phyloP scores from a whole-genome alignment of 2,113 vertebrate species.

The Siniperca knerii region DNA sequence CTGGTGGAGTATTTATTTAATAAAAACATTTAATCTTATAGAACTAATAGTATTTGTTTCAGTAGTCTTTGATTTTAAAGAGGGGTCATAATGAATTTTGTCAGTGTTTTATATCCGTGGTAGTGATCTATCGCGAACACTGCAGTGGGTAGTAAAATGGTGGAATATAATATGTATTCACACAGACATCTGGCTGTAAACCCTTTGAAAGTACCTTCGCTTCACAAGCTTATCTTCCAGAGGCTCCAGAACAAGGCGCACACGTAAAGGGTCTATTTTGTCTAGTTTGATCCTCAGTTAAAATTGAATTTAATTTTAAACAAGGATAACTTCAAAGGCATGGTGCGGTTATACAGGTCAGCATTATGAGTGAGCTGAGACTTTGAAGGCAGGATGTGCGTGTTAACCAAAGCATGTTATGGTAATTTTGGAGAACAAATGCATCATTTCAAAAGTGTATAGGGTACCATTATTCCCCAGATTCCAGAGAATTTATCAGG shows the following conservation, averaged over 20 bases:
- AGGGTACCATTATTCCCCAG: conserved; percentile 38
- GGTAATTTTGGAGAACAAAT: conserved; percentile 57
- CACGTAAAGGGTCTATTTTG: conserved; percentile 39
- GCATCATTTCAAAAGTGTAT: conserved; percentile 42
- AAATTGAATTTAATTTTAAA: conserved; percentile 60
- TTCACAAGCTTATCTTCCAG: conserved; percentile 35
- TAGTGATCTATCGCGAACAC: background rate
- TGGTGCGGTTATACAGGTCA: conserved; percentile 44
- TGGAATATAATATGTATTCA: conserved; percentile 38
- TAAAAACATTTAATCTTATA: background rate
- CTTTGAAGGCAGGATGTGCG: conserved; percentile 26
- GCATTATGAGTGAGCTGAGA: conserved; percentile 36
- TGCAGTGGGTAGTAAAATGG: conserved; percentile 32
- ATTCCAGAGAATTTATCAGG: conserved; percentile 45
- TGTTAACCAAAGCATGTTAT: conserved; percentile 62
- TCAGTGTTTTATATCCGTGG: background rate
- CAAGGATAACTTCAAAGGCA: conserved; percentile 66
- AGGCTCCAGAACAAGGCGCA: conserved; percentile 7
- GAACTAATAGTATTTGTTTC: background rate
- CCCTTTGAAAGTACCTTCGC: conserved; percentile 37
- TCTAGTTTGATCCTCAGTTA: conserved; percentile 55
- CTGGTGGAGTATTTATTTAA: background rate
- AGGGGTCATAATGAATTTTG: background rate
- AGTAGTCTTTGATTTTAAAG: background rate
- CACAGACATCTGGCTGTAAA: conserved; percentile 45